Conservation (phyloP, 1,140 invertebrate species). For the Mamestra configurata region DNA sequence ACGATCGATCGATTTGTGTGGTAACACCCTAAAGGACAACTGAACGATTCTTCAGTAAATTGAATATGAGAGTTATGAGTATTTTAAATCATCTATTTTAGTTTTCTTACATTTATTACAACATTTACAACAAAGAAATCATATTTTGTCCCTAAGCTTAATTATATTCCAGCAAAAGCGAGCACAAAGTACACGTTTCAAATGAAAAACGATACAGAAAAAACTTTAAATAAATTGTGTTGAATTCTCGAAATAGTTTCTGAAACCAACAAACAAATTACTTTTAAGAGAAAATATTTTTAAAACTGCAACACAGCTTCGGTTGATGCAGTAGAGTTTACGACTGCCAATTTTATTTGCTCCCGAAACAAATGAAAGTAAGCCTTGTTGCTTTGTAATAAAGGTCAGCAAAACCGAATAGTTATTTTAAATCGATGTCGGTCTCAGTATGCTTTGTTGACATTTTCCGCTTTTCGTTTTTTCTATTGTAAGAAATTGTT, state of each 20-base stretch:
- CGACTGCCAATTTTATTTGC: conserved; percentile 55
- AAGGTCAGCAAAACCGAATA: conserved; percentile 19
- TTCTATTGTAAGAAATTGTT: conserved; percentile 76
- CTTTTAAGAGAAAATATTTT: conserved; percentile 61
- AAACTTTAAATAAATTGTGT: conserved; percentile 37
- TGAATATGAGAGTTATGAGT: neutral
- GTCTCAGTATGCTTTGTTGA: conserved; percentile 69
- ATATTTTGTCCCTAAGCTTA: neutral
- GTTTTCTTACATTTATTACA: neutral
- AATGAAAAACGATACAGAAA: neutral
- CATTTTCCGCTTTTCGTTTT: conserved; percentile 78
- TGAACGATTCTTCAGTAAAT: neutral
- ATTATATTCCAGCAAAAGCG: neutral
- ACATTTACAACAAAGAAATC: neutral
- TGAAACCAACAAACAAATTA: conserved; percentile 69
- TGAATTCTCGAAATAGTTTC: conserved; percentile 54
- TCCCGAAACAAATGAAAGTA: conserved; percentile 43
- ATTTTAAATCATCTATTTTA: neutral
- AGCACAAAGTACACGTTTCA: neutral
- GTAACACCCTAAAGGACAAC: too few species aligned
- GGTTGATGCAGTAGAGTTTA: conserved; percentile 60
- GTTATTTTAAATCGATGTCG: conserved; percentile 45
- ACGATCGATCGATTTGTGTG: too few species aligned
- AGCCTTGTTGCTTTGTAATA: conserved; percentile 46
- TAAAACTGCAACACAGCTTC: conserved; percentile 61